These are phyloP conservation scores for Eulemur macaco DNA, from an alignment of 2,113 vertebrate genomes.

Conservation along the genomic window DNA sequence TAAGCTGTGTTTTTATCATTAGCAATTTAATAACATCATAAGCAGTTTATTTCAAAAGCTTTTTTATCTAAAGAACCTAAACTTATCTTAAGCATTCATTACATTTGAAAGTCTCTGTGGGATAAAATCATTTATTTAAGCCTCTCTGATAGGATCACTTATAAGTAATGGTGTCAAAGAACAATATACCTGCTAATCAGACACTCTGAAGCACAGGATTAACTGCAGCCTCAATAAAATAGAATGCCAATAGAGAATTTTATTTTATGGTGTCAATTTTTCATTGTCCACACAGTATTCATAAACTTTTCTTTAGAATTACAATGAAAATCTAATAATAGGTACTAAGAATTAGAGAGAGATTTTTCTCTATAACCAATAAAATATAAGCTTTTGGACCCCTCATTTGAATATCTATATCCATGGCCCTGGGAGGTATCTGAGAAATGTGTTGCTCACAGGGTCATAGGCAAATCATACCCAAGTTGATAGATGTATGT, in stretches of 20 bases:
- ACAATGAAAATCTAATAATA: neutral
- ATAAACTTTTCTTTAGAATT: neutral
- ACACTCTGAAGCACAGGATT: neutral
- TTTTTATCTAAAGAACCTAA: constrained; percentile 9
- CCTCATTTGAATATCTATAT: neutral
- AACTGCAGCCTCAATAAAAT: neutral
- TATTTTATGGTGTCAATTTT: neutral
- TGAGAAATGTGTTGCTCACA: neutral
- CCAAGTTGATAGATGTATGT: neutral
- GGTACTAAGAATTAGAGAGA: neutral
- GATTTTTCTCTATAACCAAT: neutral
- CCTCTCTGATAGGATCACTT: neutral
- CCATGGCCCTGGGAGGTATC: neutral
- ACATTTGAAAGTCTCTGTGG: neutral
- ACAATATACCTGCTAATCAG: neutral
- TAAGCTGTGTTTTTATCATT: neutral
- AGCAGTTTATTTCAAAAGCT: constrained; percentile 45
- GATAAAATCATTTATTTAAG: neutral
- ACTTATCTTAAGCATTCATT: constrained; percentile 47
- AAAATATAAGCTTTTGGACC: neutral
- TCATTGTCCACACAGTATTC: neutral
- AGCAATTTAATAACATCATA: neutral
- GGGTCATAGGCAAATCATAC: neutral
- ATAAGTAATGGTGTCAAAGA: neutral
- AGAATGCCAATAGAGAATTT: neutral